A percentile compares a stretch with the other conserved stretches of the same genome.
Conservation (phyloP, 2,113 vertebrate genomes). For the Pardalotus punctatus region DNA sequence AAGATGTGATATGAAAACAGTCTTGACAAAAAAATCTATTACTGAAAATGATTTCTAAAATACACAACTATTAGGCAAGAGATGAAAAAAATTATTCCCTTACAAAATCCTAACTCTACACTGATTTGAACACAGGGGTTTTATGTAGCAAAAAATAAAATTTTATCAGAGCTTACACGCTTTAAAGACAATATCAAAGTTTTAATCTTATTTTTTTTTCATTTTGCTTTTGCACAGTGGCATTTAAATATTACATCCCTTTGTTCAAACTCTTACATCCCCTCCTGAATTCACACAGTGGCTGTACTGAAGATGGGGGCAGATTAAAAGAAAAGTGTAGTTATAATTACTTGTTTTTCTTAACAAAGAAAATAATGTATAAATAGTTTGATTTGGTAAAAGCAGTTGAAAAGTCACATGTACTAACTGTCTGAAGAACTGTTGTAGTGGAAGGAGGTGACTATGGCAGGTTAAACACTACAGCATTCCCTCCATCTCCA, state of each 20-base stretch:
- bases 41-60: constrained; percentile 11
- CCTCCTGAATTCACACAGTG: not conserved
- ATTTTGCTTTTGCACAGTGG: not conserved
- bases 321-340: not conserved
- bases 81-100: not conserved
- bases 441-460: not conserved
- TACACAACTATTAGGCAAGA: constrained; percentile 1
- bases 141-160: not conserved
- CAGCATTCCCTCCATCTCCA: not conserved
- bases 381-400: not conserved
- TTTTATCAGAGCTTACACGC: not conserved
- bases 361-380: not conserved
- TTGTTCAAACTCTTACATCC: not conserved
- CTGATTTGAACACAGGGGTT: not conserved
- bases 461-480: not conserved
- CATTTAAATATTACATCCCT: not conserved
- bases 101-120: not conserved
- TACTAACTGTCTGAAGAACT: not conserved
- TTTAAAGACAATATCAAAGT: not conserved
- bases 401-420: not conserved
- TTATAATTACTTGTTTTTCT: not conserved
- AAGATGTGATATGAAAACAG: not conserved
- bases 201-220: not conserved
- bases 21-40: not conserved
- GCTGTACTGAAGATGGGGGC: rapidly evolving